Evolutionary conservation across 2,797 vertebrate species (phyloP).

Genomic region (Heliangelus exortis): DNA sequence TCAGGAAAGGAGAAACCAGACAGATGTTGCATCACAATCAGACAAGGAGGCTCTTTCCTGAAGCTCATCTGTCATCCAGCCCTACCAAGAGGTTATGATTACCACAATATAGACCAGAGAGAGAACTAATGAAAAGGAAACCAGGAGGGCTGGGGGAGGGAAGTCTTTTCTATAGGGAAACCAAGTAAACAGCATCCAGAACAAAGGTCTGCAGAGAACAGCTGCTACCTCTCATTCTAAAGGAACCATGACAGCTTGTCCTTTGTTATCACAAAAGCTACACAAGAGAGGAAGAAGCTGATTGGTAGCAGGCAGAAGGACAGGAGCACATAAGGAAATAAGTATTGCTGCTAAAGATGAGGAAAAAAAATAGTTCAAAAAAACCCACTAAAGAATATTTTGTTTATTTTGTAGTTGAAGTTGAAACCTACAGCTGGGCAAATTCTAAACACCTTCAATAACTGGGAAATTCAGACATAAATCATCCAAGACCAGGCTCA

Average conservation of each 20-base stretch:
- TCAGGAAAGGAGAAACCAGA: conserved; percentile 4
- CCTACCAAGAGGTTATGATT: neutral
- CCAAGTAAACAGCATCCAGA: conserved; percentile 7
- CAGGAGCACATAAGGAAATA: conserved; percentile 6
- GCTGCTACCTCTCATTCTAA: conserved; percentile 34
- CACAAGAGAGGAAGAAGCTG: conserved; percentile 7
- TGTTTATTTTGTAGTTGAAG: neutral
- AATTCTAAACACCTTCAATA: neutral
- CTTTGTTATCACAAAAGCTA: conserved; percentile 36
- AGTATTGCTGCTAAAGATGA: neutral
- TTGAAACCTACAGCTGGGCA: neutral
- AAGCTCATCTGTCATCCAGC: neutral
- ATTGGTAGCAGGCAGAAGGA: conserved; percentile 10
- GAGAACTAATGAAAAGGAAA: conserved; percentile 14
- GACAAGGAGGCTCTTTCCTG: neutral
- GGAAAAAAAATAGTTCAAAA: neutral
- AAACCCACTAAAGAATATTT: neutral
- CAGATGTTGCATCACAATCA: neutral
- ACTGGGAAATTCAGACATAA: neutral
- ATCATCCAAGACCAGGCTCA: neutral
- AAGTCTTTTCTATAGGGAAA: conserved; percentile 5
- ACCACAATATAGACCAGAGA: neutral
- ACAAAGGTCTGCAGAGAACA: conserved; percentile 49
- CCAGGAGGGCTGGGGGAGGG: neutral
- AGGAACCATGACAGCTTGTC: conserved; percentile 19